phyloP scores from a whole-genome alignment of 2,888 invertebrate genomes.

The Eumerus sabulonum region DNA sequence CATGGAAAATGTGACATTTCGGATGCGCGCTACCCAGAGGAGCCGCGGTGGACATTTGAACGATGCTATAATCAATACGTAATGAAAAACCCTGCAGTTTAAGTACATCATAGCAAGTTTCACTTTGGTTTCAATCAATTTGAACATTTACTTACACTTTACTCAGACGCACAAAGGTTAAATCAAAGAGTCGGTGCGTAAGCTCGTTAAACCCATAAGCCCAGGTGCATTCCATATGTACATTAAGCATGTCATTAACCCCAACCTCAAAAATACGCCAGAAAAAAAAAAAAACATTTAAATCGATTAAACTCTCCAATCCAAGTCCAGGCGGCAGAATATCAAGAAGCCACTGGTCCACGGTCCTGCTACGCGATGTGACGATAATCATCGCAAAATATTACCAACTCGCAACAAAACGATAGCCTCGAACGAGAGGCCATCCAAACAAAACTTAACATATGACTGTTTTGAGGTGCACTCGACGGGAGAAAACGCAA shows the following conservation, averaged over 20 bases:
- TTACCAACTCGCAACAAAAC: slow-evolving; percentile 36
- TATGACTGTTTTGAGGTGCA: slow-evolving; percentile 33
- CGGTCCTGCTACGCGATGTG: slow-evolving; percentile 31
- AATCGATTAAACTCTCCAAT: neutral
- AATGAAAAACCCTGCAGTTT: no score
- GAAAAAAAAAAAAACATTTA: slow-evolving; percentile 11
- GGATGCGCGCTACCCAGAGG: no score
- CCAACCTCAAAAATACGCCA: slow-evolving; percentile 7
- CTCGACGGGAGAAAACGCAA: slow-evolving; percentile 7
- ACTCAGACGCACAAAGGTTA: slow-evolving; percentile 37
- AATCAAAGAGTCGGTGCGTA: slow-evolving; percentile 39
- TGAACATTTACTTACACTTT: slow-evolving; percentile 17
- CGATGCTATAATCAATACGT: no score
- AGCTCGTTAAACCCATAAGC: slow-evolving; percentile 54
- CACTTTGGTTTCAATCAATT: slow-evolving; percentile 25
- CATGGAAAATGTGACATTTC: no score
- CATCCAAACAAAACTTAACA: slow-evolving; percentile 38
- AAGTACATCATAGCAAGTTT: no score
- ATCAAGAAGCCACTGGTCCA: slow-evolving; percentile 30
- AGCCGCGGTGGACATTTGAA: no score
- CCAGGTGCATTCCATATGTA: slow-evolving; percentile 38
- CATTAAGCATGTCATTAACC: slow-evolving; percentile 51
- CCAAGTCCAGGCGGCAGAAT: slow-evolving; percentile 15
- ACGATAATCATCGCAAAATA: slow-evolving; percentile 62
- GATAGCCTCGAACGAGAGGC: slow-evolving; percentile 23